A percentile compares a stretch with the other conserved stretches of the same genome.
phyloP scores from a whole-genome alignment of 2,797 vertebrate species.

The Tachyglossus aculeatus region DNA sequence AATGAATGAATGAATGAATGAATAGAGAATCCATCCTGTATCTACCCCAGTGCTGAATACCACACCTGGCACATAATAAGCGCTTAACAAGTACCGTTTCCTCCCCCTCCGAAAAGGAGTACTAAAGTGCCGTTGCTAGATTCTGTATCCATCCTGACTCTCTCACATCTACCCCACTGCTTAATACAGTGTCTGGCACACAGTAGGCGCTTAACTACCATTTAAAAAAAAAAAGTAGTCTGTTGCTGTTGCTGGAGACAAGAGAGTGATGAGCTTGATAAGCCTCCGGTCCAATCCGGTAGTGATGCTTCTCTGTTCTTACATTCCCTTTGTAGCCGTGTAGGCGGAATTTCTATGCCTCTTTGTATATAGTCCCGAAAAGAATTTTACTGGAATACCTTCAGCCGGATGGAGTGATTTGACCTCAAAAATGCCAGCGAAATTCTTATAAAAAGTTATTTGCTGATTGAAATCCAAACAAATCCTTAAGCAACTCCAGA shows the following conservation, averaged over 20 bases:
- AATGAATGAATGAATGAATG: too few relatives aligned
- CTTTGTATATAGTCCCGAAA: not conserved
- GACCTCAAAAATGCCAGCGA: not conserved
- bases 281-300: not conserved
- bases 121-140: too few relatives aligned
- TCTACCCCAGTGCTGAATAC: too few relatives aligned
- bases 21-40: too few relatives aligned
- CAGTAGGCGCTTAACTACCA: not conserved
- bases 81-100: too few relatives aligned
- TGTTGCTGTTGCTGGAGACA: not conserved
- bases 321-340: not conserved
- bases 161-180: not conserved
- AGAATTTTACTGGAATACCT: not conserved
- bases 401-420: not conserved
- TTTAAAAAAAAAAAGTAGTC: not conserved
- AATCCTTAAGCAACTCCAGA: not conserved
- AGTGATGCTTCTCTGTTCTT: not conserved
- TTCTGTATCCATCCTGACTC: too few relatives aligned
- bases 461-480: not conserved
- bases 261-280: not conserved
- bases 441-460: not conserved
- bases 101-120: too few relatives aligned
- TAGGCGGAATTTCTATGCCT: not conserved
- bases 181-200: not conserved
- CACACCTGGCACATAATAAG: too few relatives aligned